Conservation (phyloP, 2,113 vertebrate genomes). For the Ammodramus savannarum region DNA sequence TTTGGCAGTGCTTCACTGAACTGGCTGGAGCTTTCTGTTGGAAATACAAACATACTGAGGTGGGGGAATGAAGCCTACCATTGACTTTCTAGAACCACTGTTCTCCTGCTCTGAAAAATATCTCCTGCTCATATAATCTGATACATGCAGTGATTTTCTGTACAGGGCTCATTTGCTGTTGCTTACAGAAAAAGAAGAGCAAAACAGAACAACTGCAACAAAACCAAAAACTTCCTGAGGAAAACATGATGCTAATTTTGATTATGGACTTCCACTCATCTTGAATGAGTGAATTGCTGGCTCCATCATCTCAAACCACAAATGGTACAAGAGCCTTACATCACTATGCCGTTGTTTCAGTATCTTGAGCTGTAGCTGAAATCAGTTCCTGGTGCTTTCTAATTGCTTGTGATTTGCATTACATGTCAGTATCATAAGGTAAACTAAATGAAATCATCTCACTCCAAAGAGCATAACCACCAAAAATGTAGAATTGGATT, state of each 20-base stretch:
- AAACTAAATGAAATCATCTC: neutral
- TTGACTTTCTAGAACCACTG: neutral
- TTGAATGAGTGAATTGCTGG: neutral
- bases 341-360: neutral
- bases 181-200: neutral
- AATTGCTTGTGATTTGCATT: neutral
- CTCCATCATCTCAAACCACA: neutral
- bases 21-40: neutral
- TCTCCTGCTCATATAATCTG: neutral
- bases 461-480: neutral
- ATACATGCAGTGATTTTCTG: neutral
- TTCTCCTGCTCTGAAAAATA: neutral
- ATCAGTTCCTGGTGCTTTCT: neutral
- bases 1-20: neutral
- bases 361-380: neutral
- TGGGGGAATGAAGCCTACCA: neutral
- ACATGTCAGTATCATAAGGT: neutral
- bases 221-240: neutral
- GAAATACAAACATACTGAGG: fast-evolving
- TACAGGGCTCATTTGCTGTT: neutral
- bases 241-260: neutral
- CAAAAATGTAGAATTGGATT: neutral
- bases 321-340: neutral
- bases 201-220: neutral
- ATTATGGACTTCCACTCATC: neutral